Evolutionary conservation across 53 echinoderm and acorn worm genomes (phyloP).

Genomic region (Paracentrotus lividus): DNA sequence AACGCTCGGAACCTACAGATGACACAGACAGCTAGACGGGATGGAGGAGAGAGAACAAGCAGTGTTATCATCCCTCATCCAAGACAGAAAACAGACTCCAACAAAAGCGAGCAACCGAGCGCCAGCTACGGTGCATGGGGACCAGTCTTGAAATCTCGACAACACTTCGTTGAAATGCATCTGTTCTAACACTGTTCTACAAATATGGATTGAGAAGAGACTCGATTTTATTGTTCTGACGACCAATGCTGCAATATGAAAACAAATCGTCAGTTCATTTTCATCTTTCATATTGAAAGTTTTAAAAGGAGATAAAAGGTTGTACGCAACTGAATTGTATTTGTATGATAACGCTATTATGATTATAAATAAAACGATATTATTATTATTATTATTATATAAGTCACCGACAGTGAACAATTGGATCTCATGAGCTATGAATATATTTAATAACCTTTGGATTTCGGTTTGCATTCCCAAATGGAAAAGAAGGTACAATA

Average conservation of each 20-base stretch:
- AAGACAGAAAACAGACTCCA: not conserved
- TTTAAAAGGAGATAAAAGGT: not conserved
- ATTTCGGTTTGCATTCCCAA: too few relatives aligned
- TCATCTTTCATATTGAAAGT: too few relatives aligned
- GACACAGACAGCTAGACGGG: not conserved
- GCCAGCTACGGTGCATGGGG: constrained; percentile 66
- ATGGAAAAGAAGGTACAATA: too few relatives aligned
- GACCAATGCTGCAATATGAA: not conserved
- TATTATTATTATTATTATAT: too few relatives aligned
- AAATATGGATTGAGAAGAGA: not conserved
- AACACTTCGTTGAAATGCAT: constrained; percentile 71
- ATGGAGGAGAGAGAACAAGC: not conserved
- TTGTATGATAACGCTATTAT: too few relatives aligned
- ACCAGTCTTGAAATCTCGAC: constrained; percentile 59
- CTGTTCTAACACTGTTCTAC: constrained; percentile 58
- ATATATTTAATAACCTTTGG: too few relatives aligned
- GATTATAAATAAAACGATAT: too few relatives aligned
- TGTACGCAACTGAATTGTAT: too few relatives aligned
- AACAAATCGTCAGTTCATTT: too few relatives aligned
- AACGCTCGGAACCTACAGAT: constrained; percentile 19
- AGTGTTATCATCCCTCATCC: not conserved
- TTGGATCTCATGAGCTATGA: too few relatives aligned
- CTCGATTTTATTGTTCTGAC: not conserved
- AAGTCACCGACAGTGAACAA: too few relatives aligned
- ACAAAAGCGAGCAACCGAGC: not conserved